phyloP scores from a whole-genome alignment of 2,888 invertebrate genomes.

The Encarsia formosa region DNA sequence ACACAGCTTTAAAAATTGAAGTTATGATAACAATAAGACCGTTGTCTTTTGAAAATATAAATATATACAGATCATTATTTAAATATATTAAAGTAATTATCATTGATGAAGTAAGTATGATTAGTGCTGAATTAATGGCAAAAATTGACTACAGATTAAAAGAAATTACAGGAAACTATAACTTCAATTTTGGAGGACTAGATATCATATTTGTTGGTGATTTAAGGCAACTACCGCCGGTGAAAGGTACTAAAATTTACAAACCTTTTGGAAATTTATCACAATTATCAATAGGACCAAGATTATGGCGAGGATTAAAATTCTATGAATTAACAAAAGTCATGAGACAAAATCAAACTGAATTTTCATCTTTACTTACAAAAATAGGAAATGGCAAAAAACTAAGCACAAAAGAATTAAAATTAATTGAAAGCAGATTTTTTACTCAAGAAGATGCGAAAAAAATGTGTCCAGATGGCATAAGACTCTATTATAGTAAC shows the following conservation, averaged over 20 bases:
- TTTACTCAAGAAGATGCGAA: conserved; percentile 32
- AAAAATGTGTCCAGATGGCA: conserved; percentile 31
- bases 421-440: conserved; percentile 35
- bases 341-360: conserved; percentile 40
- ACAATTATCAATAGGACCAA: conserved; percentile 32
- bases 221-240: conserved; percentile 44
- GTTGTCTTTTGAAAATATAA: conserved; percentile 41
- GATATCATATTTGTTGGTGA: conserved; percentile 44
- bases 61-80: conserved; percentile 33
- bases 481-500: conserved; percentile 35
- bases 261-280: no score
- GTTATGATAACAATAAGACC: conserved; percentile 40
- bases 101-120: conserved; percentile 45
- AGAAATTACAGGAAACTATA: conserved; percentile 41
- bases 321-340: conserved; percentile 39
- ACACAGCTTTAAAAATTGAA: conserved; percentile 33
- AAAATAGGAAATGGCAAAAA: conserved; percentile 38
- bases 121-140: conserved; percentile 37
- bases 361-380: conserved; percentile 39
- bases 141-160: conserved; percentile 39
- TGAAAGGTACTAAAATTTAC: conserved; percentile 36
- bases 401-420: conserved; percentile 30
- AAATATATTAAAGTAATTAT: conserved; percentile 37
- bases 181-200: conserved; percentile 40
- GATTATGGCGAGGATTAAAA: conserved; percentile 39